Evolutionary conservation across 2,113 vertebrate species (phyloP).

Genomic region (Uria lomvia): DNA sequence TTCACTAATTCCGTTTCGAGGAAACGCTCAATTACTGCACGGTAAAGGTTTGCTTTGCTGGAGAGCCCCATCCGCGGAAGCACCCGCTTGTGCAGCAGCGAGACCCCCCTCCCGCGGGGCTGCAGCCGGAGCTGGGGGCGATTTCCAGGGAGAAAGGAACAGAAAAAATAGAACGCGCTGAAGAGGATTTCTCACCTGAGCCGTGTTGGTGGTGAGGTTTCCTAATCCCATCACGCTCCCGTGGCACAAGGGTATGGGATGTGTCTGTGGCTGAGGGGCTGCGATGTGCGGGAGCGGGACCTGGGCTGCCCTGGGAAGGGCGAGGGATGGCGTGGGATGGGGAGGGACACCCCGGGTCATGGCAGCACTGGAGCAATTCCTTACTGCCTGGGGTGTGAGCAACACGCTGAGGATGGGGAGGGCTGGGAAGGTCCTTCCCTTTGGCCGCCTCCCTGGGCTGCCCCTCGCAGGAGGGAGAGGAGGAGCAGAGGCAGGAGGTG

Average conservation of each 20-base stretch:
- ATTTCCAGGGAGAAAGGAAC: not conserved
- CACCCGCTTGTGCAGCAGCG: not conserved
- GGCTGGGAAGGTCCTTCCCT: not conserved
- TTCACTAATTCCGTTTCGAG: fast-evolving
- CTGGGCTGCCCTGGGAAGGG: not conserved
- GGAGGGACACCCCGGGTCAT: not conserved
- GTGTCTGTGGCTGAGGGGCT: fast-evolving
- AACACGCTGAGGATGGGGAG: fast-evolving
- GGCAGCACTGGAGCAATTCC: fast-evolving
- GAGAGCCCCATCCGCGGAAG: not conserved
- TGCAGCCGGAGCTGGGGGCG: fast-evolving
- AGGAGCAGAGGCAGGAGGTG: not conserved
- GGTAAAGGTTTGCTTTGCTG: not conserved
- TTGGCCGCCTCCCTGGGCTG: not conserved
- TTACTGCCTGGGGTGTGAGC: not conserved
- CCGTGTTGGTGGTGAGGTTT: fast-evolving
- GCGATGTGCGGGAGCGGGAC: not conserved
- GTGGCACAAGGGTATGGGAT: not conserved
- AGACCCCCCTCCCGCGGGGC: fast-evolving
- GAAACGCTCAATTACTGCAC: fast-evolving
- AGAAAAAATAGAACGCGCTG: fast-evolving
- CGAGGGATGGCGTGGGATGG: not conserved
- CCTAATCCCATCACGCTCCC: fast-evolving
- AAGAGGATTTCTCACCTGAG: not conserved
- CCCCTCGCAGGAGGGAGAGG: not conserved